Conservation (phyloP, 2,888 invertebrate genomes). For the Ectobius pallidus region DNA sequence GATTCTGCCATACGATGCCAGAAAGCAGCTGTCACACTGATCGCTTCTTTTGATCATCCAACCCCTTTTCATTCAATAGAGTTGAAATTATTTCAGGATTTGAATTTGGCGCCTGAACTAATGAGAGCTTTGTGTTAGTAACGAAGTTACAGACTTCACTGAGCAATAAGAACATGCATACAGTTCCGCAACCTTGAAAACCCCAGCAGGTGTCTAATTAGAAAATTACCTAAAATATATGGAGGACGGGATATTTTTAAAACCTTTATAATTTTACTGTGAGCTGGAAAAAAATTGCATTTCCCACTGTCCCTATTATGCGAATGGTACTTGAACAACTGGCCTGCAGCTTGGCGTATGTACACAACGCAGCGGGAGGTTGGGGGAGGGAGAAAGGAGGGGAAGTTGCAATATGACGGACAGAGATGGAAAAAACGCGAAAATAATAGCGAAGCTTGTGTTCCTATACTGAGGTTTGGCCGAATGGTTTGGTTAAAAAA, state of each 20-base stretch:
- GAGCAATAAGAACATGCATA: too few species aligned
- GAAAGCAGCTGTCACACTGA: too few species aligned
- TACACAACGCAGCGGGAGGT: constrained; percentile 19
- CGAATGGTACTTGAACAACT: constrained; percentile 18
- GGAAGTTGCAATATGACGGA: constrained; percentile 23
- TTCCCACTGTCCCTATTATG: constrained; percentile 17
- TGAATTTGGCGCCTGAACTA: too few species aligned
- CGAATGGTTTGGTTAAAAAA: constrained; percentile 18
- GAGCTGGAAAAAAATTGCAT: neutral
- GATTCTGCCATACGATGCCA: too few species aligned
- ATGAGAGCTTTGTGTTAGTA: too few species aligned
- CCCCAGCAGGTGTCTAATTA: constrained; percentile 6
- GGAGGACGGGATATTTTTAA: neutral
- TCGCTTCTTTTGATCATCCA: too few species aligned
- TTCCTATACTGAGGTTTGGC: constrained; percentile 26
- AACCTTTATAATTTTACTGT: constrained; percentile 8
- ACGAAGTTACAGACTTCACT: too few species aligned
- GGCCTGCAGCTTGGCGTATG: constrained; percentile 3
- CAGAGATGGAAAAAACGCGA: constrained; percentile 35
- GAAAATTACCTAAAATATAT: constrained; percentile 7
- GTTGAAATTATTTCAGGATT: too few species aligned
- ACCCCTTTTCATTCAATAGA: too few species aligned
- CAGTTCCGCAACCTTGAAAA: neutral
- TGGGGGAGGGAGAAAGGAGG: neutral
- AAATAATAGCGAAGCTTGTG: constrained; percentile 35